These are phyloP conservation scores for Ganaspis sp. DNA, from an alignment of 1,140 invertebrate species.

Conservation along the genomic window DNA sequence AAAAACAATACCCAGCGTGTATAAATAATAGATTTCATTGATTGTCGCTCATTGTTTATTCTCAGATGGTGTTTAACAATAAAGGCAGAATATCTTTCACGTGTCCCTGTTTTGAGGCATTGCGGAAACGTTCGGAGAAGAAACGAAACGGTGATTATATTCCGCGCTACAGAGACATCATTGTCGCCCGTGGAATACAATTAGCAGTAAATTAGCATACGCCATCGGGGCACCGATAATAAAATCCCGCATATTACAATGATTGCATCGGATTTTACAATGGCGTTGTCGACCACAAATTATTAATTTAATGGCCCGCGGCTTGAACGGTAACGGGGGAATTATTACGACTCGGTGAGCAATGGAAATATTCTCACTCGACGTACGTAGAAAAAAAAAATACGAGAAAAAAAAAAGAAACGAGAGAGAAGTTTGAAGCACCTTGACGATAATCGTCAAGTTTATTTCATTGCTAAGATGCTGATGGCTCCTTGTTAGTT, in stretches of 20 bases:
- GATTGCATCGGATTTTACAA: constrained; percentile 76
- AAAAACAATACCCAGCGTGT: neutral
- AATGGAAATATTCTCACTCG: constrained; percentile 27
- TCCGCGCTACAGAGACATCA: constrained; percentile 69
- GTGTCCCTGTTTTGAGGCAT: neutral
- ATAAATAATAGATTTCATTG: neutral
- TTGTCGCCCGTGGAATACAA: constrained; percentile 75
- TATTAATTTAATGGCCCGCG: constrained; percentile 75
- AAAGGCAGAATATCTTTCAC: neutral
- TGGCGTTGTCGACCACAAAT: constrained; percentile 75
- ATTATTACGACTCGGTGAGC: constrained; percentile 26
- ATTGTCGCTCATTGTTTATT: neutral
- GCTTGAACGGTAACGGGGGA: constrained; percentile 37
- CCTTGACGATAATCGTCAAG: constrained; percentile 18
- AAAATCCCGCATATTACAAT: constrained; percentile 76
- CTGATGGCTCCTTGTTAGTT: constrained; percentile 21
- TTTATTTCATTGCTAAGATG: constrained; percentile 11
- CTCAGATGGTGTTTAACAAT: neutral
- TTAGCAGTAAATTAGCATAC: constrained; percentile 78
- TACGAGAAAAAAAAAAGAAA: neutral
- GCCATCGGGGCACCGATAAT: constrained; percentile 72
- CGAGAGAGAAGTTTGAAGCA: neutral
- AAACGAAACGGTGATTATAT: constrained; percentile 48
- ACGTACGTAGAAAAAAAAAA: neutral
- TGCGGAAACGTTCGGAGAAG: constrained; percentile 47